phyloP scores from a whole-genome alignment of 2,888 invertebrate species.

The Euproctis similis region DNA sequence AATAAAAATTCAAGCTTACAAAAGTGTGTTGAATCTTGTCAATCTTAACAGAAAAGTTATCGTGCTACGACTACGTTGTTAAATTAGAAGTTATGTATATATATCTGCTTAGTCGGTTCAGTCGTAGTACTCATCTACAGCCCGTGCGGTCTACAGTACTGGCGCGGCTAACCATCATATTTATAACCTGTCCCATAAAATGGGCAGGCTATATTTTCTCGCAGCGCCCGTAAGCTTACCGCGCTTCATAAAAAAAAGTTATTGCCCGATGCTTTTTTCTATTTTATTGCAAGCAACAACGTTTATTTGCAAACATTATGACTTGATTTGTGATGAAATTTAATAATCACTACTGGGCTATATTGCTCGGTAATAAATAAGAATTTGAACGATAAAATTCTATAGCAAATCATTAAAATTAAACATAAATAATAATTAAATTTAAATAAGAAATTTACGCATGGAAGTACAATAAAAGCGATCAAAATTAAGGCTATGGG shows the following conservation, averaged over 20 bases:
- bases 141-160: constrained; percentile 14
- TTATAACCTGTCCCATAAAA: constrained; percentile 46
- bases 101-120: no score
- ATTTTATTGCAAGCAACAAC: no score
- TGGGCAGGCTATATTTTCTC: constrained; percentile 30
- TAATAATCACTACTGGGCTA: not conserved
- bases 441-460: no score
- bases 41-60: constrained; percentile 1
- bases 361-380: constrained; percentile 6
- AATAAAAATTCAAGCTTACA: no score
- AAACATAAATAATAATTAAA: no score
- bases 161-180: constrained; percentile 36
- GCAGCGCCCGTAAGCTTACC: no score
- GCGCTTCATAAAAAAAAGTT: constrained; percentile 24
- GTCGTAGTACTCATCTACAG: constrained; percentile 14
- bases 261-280: constrained; percentile 6
- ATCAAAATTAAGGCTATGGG: no score
- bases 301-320: not conserved
- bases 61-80: constrained; percentile 13
- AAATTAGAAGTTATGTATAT: no score
- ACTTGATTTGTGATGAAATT: no score
- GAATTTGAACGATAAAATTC: constrained; percentile 2
- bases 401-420: no score
- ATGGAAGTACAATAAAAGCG: no score
- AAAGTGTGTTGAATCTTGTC: not conserved